phyloP scores from a whole-genome alignment of 2,888 invertebrate species.

The Noctua pronuba region DNA sequence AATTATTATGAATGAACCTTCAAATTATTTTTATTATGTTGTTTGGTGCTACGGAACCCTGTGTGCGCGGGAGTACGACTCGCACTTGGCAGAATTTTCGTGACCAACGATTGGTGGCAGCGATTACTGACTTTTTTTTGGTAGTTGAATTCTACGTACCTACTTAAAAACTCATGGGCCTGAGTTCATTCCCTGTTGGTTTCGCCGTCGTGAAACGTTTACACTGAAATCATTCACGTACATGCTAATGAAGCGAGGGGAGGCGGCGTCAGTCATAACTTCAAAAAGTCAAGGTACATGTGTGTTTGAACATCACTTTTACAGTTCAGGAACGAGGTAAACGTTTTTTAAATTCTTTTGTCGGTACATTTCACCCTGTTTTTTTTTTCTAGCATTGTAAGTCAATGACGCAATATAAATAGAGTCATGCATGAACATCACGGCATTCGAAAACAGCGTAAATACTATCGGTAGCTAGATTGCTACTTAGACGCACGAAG shows the following conservation, averaged over 20 bases:
- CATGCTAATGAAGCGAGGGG: constrained; percentile 39
- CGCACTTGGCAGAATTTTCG: too few species aligned
- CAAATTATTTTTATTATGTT: too few species aligned
- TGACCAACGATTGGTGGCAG: neutral
- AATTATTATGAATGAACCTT: too few species aligned
- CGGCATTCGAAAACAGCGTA: too few species aligned
- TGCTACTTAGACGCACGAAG: too few species aligned
- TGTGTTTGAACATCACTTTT: constrained; percentile 16
- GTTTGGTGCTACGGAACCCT: too few species aligned
- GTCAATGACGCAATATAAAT: too few species aligned
- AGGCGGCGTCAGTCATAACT: constrained; percentile 35
- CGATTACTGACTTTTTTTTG: neutral
- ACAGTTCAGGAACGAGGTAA: constrained; percentile 9
- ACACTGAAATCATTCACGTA: constrained; percentile 47
- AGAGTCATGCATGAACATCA: too few species aligned
- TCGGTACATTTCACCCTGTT: neutral
- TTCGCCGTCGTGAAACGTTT: constrained; percentile 15
- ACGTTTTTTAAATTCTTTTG: constrained; percentile 10
- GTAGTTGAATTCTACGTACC: neutral
- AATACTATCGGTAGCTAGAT: too few species aligned
- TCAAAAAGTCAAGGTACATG: constrained; percentile 33
- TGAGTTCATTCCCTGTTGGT: neutral
- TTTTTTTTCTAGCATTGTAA: neutral
- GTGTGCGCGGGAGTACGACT: too few species aligned
- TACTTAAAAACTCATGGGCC: neutral